Conservation (phyloP, 2,797 vertebrate genomes). For the Anguilla anguilla region DNA sequence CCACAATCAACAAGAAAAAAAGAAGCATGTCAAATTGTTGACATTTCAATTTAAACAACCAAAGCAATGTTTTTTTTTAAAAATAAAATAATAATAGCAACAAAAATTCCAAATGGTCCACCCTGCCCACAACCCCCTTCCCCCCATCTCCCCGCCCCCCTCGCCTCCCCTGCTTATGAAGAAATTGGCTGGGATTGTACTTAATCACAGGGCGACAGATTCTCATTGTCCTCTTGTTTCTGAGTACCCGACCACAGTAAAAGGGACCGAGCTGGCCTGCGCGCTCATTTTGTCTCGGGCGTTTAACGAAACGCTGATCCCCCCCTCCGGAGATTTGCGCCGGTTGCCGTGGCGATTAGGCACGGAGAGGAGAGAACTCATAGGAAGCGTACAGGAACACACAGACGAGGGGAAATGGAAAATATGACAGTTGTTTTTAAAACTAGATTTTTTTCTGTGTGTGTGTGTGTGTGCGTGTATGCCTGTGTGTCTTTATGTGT, state of each 20-base stretch:
- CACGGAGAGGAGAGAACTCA: background rate
- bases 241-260: constrained; percentile 46
- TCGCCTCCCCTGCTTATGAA: constrained; percentile 53
- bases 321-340: background rate
- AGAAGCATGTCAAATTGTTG: constrained; percentile 33
- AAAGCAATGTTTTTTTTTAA: constrained; percentile 49
- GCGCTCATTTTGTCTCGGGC: background rate
- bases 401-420: constrained; percentile 32
- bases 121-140: constrained; percentile 18
- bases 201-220: constrained; percentile 53
- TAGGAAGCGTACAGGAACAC: constrained; percentile 30
- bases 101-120: constrained; percentile 61
- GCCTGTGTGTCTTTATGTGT: background rate
- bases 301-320: background rate
- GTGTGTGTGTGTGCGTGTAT: background rate
- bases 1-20: constrained; percentile 26
- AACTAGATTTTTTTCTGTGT: constrained; percentile 8
- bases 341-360: background rate
- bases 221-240: constrained; percentile 49
- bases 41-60: constrained; percentile 44
- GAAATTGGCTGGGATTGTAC: constrained; percentile 68
- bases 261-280: background rate
- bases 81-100: constrained; percentile 67
- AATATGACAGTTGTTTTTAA: constrained; percentile 35
- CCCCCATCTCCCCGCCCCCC: constrained; percentile 18